These are phyloP conservation scores for Tryphoninae sp. DNA, from an alignment of 2,888 invertebrate species.

Conservation along the genomic window DNA sequence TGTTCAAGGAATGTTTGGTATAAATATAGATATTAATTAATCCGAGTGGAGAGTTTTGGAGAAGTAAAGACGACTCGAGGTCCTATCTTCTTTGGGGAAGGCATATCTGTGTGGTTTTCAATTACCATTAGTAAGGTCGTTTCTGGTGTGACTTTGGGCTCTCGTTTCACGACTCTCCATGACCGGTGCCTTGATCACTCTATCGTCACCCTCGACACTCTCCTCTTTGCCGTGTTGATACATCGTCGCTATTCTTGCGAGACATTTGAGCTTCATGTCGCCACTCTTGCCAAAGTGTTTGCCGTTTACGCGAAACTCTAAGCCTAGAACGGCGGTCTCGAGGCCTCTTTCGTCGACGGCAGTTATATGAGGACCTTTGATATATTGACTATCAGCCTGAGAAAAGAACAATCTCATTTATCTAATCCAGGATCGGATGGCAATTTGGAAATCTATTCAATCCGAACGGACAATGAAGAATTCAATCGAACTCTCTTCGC, in stretches of 20 bases:
- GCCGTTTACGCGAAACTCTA: slow-evolving; percentile 90
- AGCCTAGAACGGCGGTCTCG: slow-evolving; percentile 88
- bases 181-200: slow-evolving; percentile 78
- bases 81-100: slow-evolving; percentile 1
- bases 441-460: no score
- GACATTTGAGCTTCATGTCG: slow-evolving; percentile 93
- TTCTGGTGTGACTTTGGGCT: slow-evolving; percentile 76
- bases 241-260: slow-evolving; percentile 92
- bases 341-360: slow-evolving; percentile 83
- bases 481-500: no score
- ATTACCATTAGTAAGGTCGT: slow-evolving; percentile 68
- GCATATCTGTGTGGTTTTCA: slow-evolving; percentile 40
- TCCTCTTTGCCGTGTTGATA: slow-evolving; percentile 94
- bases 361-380: slow-evolving; percentile 81
- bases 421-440: background rate
- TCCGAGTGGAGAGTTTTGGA: background rate
- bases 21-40: background rate
- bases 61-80: no score
- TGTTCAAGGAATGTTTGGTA: background rate
- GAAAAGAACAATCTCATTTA: background rate
- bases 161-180: slow-evolving; percentile 77
- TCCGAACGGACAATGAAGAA: no score
- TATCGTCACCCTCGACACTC: slow-evolving; percentile 89
- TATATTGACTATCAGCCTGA: slow-evolving; percentile 72
- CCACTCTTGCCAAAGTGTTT: slow-evolving; percentile 90